Percentiles rank a stretch among this genome's conserved stretches.
phyloP scores from a whole-genome alignment of 2,113 vertebrate species.

The Tautogolabrus adspersus region DNA sequence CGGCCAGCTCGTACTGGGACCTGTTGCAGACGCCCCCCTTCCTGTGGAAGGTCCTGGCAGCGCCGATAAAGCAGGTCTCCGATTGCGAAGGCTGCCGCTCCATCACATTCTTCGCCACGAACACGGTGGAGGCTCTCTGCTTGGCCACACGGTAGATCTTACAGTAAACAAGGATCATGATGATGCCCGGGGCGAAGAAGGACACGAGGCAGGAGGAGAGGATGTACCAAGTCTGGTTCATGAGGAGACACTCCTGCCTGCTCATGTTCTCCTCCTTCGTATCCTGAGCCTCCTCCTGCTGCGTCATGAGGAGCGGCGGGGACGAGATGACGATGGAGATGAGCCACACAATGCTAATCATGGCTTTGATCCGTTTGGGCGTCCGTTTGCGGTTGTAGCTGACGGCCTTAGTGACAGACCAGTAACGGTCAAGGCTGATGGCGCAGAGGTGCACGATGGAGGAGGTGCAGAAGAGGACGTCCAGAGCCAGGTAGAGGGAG shows the following conservation, averaged over 20 bases:
- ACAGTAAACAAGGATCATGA: slow-evolving; percentile 90
- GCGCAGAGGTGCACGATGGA: slow-evolving; percentile 92
- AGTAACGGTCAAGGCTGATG: slow-evolving; percentile 92
- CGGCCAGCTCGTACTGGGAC: slow-evolving; percentile 58
- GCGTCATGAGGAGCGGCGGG: slow-evolving; percentile 85
- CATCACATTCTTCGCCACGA: slow-evolving; percentile 78
- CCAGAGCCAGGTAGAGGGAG: slow-evolving; percentile 89
- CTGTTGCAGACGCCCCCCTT: slow-evolving; percentile 1
- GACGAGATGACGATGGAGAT: slow-evolving; percentile 87
- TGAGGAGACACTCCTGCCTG: slow-evolving; percentile 82
- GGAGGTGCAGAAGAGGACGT: slow-evolving; percentile 90
- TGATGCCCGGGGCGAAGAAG: slow-evolving; percentile 88
- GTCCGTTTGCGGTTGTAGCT: slow-evolving; percentile 89
- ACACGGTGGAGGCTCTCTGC: slow-evolving; percentile 80
- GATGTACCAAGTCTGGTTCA: slow-evolving; percentile 91
- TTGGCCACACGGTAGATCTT: slow-evolving; percentile 88
- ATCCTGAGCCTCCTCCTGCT: slow-evolving; percentile 38
- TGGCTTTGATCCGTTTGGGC: slow-evolving; percentile 84
- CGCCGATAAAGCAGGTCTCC: slow-evolving; percentile 73
- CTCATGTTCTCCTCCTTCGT: not conserved
- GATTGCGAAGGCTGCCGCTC: slow-evolving; percentile 72
- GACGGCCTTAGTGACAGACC: slow-evolving; percentile 88
- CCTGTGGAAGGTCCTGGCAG: slow-evolving; percentile 11
- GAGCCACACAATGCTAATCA: slow-evolving; percentile 86
- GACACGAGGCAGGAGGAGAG: slow-evolving; percentile 88